Evolutionary conservation across 2,888 invertebrate species (phyloP).

Genomic region (Dicranocentrus wangi): DNA sequence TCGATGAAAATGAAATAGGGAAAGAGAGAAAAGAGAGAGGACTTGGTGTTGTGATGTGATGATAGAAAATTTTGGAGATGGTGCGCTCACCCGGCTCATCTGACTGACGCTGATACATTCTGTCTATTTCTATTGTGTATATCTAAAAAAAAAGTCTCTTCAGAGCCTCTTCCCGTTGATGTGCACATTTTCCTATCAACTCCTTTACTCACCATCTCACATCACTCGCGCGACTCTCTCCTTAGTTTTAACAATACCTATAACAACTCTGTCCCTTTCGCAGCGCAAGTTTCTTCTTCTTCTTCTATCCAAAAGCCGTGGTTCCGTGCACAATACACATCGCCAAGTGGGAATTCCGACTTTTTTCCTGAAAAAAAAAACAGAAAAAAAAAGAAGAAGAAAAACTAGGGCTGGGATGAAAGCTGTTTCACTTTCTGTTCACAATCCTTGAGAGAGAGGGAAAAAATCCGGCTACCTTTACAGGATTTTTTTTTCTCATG

Average conservation of each 20-base stretch:
- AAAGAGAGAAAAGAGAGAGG: constrained; percentile 4
- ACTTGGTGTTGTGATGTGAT: neutral
- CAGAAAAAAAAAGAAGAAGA: neutral
- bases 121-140: constrained; percentile 37
- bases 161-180: neutral
- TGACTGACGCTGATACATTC: constrained; percentile 26
- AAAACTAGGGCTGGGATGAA: neutral
- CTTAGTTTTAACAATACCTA: neutral
- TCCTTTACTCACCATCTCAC: too few species aligned
- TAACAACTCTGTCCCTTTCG: constrained; percentile 6
- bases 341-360: neutral
- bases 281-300: neutral
- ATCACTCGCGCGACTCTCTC: neutral
- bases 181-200: neutral
- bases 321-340: neutral
- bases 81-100: neutral
- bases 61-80: neutral
- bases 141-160: neutral
- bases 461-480: neutral
- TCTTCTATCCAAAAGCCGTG: too few species aligned
- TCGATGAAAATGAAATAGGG: constrained; percentile 18
- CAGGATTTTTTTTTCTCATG: neutral
- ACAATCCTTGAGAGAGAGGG: neutral
- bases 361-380: neutral
- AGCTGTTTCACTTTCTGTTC: neutral